These are phyloP conservation scores for Megalops cyprinoides DNA, from an alignment of 2,797 vertebrate species.

Conservation along the genomic window DNA sequence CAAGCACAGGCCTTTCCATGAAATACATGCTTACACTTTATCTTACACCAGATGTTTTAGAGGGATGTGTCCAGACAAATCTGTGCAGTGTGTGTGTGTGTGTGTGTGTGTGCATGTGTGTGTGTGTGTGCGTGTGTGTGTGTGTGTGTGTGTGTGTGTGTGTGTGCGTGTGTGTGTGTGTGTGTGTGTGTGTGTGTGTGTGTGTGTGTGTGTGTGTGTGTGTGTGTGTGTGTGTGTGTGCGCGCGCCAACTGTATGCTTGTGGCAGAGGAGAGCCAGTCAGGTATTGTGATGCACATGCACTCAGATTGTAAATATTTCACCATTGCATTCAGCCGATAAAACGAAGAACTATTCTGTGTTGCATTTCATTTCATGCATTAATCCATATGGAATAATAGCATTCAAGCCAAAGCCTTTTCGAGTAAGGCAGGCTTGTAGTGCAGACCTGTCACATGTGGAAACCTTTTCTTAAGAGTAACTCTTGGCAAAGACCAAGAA, in stretches of 20 bases:
- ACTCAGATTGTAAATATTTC: background rate
- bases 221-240: background rate
- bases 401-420: background rate
- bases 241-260: no score
- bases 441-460: slow-evolving; percentile 68
- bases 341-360: background rate
- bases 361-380: no score
- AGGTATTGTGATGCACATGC: background rate
- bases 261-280: no score
- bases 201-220: slow-evolving; percentile 31
- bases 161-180: background rate
- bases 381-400: background rate
- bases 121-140: no score
- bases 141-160: no score
- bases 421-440: slow-evolving; percentile 63
- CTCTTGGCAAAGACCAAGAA: background rate
- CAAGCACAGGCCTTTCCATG: no score
- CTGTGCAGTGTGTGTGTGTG: no score
- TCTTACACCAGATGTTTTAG: no score
- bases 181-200: slow-evolving; percentile 35
- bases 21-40: no score
- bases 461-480: slow-evolving; percentile 64
- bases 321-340: background rate
- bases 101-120: no score
- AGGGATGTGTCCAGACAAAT: no score